Base-by-base conservation (phyloP, 92 coral and sea anemone species). In the Umimayanthus kanabou region DNA sequence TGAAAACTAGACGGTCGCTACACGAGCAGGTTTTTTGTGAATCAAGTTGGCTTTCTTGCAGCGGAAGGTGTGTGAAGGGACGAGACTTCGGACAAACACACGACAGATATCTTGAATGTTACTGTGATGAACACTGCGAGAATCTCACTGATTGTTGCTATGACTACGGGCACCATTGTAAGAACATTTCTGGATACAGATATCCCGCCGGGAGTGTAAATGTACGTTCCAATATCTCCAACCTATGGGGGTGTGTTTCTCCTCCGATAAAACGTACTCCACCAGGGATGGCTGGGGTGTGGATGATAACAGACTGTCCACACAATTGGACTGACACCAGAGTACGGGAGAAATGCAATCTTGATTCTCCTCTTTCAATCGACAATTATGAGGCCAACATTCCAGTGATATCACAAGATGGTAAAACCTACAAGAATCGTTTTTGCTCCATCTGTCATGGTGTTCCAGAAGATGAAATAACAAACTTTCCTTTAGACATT, bases 291-390 rank as follows among this genome's bases (percentile, higher is more conserved):
- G 18, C 37, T 71, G 76, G 40, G 2, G 37, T 71, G 30, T 71
- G 76, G 76, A 71, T 28, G 39, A 29, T 71, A 71, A n/a, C 76
- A 1, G 76, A 71, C 40, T 71, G 76, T 71, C 76, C 76, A 71
- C 26, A 16, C 14, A 9, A 71, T n/a, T 67, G 73, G 73, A n/a
- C 26, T 3, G 25, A 67, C 14, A n/a, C 29, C n/a, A n/a, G 6
- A 6, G 15, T 67, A 67, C 73, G 73, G 26, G 73, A 67, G 30
- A 67, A 25, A 23, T 67, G 73, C 15, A 67, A 67, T 0, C 26
- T 11, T 23, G 30, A 67, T n/a, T 67, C 73, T 67, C 30, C 30
- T 67, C 73, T 25, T 23, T 67, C 33, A 53, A 11, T 53, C 58
- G 14, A 9, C 3, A 53, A 15, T n/a, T 67, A 67, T 11, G 30